Base-by-base conservation (phyloP, 2,888 invertebrate species). In the Xiphydria camelus region DNA sequence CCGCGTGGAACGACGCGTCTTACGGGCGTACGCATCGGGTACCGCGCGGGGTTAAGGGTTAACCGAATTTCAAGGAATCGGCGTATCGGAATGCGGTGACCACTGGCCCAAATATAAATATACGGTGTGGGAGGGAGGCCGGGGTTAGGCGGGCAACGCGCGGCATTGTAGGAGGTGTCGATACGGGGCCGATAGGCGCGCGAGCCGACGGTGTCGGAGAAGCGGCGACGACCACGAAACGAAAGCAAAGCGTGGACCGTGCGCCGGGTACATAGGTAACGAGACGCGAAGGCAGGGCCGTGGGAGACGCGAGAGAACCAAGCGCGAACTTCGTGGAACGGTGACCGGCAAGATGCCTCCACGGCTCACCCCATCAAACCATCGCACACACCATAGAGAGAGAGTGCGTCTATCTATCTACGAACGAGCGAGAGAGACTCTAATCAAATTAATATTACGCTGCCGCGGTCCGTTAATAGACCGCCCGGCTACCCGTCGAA, bases 271-370 rank as follows among this genome's bases (percentile, higher is more conserved):
- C 29, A 29, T 29, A 29, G 29, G 29, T 29, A 29, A 29, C 29
- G 29, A 29, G 29, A 29, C 29, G 12, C 29, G 29, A 29, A 29
- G 29, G 29, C 29, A 29, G 29, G 29, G 29, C 29, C 29, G 29
- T 29, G 29, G 29, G 29, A 29, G 26, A 33, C 33, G 43, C 31
- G 25, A 35, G 20, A 37, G 35, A 26, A n/a, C 32, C 17, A 12
- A 7, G 15, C 42, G 36, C 33, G 32, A 41, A 46, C 42, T 53
- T 50, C 53, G 47, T 47, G 43, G 53, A 50, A 53, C 44, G 22
- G 41, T 47, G 53, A 50, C 45, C 22, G 31, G 44, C 52, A 34
- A 44, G 41, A 47, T 29, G 29, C 29, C 29, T 26, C 4, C 26
- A 10, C 15, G 29, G 29, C 12, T 29, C 29, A 29, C 29, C 29